Base-by-base conservation (phyloP, 2,797 vertebrate genomes). In the Hylomyscus alleni region DNA sequence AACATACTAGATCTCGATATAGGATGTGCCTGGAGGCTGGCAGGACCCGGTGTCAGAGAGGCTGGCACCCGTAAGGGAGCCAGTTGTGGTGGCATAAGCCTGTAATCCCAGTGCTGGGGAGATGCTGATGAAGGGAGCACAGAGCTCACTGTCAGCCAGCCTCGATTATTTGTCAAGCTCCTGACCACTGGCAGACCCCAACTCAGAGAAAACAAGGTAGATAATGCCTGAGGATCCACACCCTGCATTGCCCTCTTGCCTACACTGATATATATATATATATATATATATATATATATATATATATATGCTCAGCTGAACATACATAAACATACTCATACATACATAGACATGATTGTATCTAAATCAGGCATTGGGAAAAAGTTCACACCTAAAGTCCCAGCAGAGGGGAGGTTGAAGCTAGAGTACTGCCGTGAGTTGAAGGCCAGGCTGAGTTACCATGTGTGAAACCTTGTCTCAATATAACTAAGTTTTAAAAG, bases 71-170 rank as follows among this genome's bases (percentile, higher is more conserved):
- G n/a, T 19, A 56, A 9, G 20, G 34, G 8, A 72, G 4, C 3
- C 65, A 26, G 47, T 20, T 0, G 4, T 69, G 67, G 34, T 40
- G 50, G 13, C n/a, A 26, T 0, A 1, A 13, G 12, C 9, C 62
- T 40, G 15, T 4, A 56, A 56, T 54, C 67, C 40, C 58, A 11
- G 22, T 14, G 1, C 14, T 17, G 50, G 12, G 12, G 62, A 26
- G 7, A 47, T 22, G 31, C 19, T 26, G 20, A n/a, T 24, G 20
- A 34, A 13, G 9, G 47, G 3, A 1, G 22, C 29, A 40, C 50
- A 11, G 17, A 85, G 44, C 47, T 7, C 19, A n/a, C 83, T 85
- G 31, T 3, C 29, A 85, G 29, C 19, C 44, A 50, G 47, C 10
- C 17, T 24, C 13, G 3, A 19, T 4, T 52, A 22, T 6, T n/a